phyloP scores from a whole-genome alignment of 2,113 vertebrate species.

The Centropus unirufus region DNA sequence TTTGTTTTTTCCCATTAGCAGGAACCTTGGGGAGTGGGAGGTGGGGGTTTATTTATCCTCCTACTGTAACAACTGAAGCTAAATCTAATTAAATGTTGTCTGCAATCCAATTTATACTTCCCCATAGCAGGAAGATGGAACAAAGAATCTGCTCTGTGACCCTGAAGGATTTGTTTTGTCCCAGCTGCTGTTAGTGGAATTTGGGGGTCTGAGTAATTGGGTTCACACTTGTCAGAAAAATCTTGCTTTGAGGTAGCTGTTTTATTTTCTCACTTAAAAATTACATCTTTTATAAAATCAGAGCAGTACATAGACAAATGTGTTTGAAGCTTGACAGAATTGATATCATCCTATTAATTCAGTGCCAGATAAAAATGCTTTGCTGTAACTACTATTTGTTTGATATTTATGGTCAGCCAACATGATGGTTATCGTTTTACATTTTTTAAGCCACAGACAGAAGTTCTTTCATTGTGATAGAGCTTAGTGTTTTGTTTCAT shows the following conservation, averaged over 20 bases:
- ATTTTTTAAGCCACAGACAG: neutral
- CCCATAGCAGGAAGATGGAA: neutral
- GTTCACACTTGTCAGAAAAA: constrained; percentile 23
- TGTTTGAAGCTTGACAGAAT: neutral
- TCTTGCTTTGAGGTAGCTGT: neutral
- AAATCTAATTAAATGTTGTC: constrained; percentile 41
- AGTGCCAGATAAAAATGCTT: neutral
- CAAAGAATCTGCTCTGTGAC: neutral
- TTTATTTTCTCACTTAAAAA: constrained; percentile 16
- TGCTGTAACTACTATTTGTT: neutral
- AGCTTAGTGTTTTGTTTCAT: neutral
- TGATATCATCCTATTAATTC: neutral
- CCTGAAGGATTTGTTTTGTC: constrained; percentile 27
- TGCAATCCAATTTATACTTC: constrained; percentile 39
- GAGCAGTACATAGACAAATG: neutral
- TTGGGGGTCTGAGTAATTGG: neutral
- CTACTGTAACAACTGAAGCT: neutral
- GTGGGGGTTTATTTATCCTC: neutral
- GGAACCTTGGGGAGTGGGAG: neutral
- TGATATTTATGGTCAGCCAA: neutral
- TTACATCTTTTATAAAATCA: neutral
- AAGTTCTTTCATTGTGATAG: neutral
- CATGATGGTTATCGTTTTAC: neutral
- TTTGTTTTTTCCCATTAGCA: neutral
- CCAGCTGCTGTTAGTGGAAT: neutral